Base-by-base conservation (phyloP, 64 coral and sea anemone species). In the Stichodactyla helianthus region DNA sequence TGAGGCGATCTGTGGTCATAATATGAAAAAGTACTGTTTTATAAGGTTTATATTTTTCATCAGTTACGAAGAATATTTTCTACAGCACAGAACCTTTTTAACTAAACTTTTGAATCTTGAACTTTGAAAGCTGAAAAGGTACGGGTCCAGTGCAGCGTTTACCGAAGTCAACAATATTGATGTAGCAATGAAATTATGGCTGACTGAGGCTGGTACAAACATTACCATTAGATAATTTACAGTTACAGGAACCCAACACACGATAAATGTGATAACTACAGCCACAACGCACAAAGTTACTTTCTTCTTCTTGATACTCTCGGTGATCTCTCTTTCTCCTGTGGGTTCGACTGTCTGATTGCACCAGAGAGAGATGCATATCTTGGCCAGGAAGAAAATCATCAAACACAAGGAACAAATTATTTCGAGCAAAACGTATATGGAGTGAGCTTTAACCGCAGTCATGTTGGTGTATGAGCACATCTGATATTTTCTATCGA, bases 111-210 rank as follows among this genome's bases (percentile, higher is more conserved):
- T 77, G 11, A 77, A 27, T 44, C 31, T 77, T 77, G n/a, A 12
- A 44, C 71, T 77, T 77, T 77, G 71, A 44, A 77, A 77, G 71
- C 71, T 77, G n/a, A 27, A 77, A 0, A 77, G 71, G 31, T 77
- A 77, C 10, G 71, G 71, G 31, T 77, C 71, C n/a, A 77, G 22
- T 6, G 71, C 71, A 10, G 71, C 7, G 13, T 77, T 77, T 20
- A 77, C 71, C 6, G 31, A 13, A 12, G 71, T 13, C 5, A 77
- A 4, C n/a, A 77, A 44, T 77, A 20, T 10, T 23, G n/a, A 6
- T 77, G 12, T 60, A 60, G 58, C 18, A 60, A 14, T 60, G 58
- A 4, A 65, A 20, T 14, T 3, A 0, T 60, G 9, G 58, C 1
- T 60, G 58, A 60, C 10, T 2, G 31, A 35, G 31, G 31, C 31